phyloP scores from a whole-genome alignment of 2,113 vertebrate genomes.

The Damaliscus lunatus region DNA sequence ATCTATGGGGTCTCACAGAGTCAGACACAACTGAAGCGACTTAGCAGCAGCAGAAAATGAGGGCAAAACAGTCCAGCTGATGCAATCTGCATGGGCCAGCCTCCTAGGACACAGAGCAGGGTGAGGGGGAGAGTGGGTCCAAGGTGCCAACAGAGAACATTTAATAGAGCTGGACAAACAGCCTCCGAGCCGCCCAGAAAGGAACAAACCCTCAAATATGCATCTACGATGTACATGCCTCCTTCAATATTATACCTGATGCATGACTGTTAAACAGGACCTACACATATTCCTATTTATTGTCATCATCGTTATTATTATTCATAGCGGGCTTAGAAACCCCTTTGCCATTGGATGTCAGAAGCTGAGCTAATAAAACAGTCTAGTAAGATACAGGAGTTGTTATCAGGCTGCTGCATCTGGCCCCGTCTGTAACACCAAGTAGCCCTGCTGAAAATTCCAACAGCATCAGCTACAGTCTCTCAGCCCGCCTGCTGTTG shows the following conservation, averaged over 20 bases:
- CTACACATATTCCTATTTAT: not conserved
- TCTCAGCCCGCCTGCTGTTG: slow-evolving; percentile 64
- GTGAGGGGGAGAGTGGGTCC: not conserved
- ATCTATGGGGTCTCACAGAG: too few relatives aligned
- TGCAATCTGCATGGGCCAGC: not conserved
- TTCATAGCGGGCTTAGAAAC: not conserved
- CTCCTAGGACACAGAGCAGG: not conserved
- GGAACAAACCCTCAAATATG: not conserved
- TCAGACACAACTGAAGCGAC: too few relatives aligned
- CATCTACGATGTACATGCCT: not conserved
- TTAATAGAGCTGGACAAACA: not conserved
- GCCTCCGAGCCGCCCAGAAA: not conserved
- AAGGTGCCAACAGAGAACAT: not conserved
- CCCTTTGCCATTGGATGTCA: not conserved
- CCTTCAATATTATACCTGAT: not conserved
- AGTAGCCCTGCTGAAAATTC: not conserved
- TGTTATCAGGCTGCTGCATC: not conserved
- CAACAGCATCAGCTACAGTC: not conserved
- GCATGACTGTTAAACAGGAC: not conserved
- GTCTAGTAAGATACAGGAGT: not conserved
- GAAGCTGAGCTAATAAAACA: not conserved
- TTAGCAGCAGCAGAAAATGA: not conserved
- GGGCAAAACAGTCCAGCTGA: not conserved
- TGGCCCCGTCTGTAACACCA: not conserved
- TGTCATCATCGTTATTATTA: not conserved